Conservation (phyloP, 2,113 vertebrate genomes). For the Guaruba guarouba region DNA sequence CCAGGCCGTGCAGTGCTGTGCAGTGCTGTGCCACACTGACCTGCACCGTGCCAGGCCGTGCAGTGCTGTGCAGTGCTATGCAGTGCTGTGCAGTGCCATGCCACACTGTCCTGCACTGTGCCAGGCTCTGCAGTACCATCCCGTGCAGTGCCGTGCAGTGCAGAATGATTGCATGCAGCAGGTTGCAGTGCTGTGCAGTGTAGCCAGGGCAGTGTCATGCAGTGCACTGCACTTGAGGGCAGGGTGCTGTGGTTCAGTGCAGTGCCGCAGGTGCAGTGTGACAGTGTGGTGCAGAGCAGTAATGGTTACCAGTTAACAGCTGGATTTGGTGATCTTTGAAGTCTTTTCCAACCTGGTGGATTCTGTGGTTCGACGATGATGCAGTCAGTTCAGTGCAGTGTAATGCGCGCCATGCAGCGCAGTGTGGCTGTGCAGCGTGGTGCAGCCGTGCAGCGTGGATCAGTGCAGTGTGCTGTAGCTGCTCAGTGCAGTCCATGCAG, state of each 20-base stretch:
- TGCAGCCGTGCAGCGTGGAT: background rate
- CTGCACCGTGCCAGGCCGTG: too few relatives aligned
- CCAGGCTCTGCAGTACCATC: background rate
- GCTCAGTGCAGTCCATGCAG: background rate
- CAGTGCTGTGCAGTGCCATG: background rate
- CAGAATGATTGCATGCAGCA: background rate
- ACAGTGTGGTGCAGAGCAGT: background rate
- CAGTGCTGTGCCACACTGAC: too few relatives aligned
- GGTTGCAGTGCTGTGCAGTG: background rate
- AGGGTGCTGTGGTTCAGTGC: background rate
- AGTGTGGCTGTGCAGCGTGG: background rate
- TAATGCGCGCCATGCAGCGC: too few relatives aligned
- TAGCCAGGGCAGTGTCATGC: background rate
- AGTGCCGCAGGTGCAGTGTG: too few relatives aligned
- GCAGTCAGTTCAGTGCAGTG: background rate
- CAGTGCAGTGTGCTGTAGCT: too few relatives aligned
- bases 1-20: too few relatives aligned
- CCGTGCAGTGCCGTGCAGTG: background rate
- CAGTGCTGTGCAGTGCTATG: background rate
- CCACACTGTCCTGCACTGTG: too few relatives aligned
- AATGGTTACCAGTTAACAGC: background rate
- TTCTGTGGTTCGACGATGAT: too few relatives aligned
- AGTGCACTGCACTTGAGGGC: accelerated
- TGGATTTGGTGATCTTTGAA: too few relatives aligned
- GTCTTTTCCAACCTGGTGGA: too few relatives aligned